These are phyloP conservation scores for Dione vanillae DNA, from an alignment of 2,888 invertebrate species.

Conservation along the genomic window DNA sequence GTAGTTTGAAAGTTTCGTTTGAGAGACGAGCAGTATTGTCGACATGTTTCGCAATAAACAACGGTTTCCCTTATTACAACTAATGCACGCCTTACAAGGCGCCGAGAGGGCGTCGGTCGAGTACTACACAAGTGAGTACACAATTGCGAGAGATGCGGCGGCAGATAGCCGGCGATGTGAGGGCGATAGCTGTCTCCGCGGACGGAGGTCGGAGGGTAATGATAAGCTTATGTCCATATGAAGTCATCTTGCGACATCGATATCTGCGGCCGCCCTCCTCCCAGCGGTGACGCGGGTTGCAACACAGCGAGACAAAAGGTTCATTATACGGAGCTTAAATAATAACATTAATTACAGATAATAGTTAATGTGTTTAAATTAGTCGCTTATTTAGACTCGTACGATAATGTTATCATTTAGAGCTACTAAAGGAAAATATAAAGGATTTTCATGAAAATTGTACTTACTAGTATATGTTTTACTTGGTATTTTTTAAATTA, in stretches of 20 bases:
- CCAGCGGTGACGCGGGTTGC: neutral
- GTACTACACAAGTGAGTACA: slow-evolving; percentile 2
- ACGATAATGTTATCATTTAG: neutral
- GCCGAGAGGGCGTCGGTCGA: neutral
- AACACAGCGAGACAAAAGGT: neutral
- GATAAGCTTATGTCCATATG: slow-evolving; percentile 19
- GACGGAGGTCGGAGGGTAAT: slow-evolving; percentile 14
- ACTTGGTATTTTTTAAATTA: too few species aligned
- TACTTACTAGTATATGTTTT: too few species aligned
- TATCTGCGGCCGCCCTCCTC: neutral
- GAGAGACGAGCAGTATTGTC: neutral
- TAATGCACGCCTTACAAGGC: slow-evolving; percentile 14
- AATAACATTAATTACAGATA: neutral
- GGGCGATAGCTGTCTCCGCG: slow-evolving; percentile 13
- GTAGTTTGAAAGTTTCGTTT: neutral
- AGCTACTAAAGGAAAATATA: too few species aligned
- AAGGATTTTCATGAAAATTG: too few species aligned
- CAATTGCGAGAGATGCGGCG: slow-evolving; percentile 16
- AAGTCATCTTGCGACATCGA: slow-evolving; percentile 25
- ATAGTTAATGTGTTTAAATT: neutral
- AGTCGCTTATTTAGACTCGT: neutral
- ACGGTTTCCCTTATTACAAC: slow-evolving; percentile 19
- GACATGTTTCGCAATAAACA: slow-evolving; percentile 19
- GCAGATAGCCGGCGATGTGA: slow-evolving; percentile 2
- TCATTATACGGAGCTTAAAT: neutral